Evolutionary conservation across 1,140 invertebrate genomes (phyloP).

Genomic region (Zaprionus ghesquierei): DNA sequence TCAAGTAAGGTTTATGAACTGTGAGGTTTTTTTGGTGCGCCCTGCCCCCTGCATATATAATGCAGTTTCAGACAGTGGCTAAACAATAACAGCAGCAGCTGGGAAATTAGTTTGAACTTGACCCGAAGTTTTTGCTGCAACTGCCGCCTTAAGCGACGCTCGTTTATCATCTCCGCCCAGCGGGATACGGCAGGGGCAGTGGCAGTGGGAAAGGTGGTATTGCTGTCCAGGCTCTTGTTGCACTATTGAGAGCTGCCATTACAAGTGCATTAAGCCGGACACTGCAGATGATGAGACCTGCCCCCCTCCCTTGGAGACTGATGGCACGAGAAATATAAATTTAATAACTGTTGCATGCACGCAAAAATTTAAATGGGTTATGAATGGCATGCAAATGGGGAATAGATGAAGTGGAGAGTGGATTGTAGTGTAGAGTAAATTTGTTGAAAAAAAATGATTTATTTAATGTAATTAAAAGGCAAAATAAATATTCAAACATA

Average conservation of each 20-base stretch:
- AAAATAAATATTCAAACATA: too few species aligned
- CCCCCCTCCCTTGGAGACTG: constrained; percentile 23
- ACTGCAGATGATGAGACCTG: constrained; percentile 7
- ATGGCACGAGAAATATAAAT: constrained; percentile 43
- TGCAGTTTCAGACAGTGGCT: constrained; percentile 15
- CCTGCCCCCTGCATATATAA: constrained; percentile 33
- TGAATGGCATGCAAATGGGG: constrained; percentile 12
- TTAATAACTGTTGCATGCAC: constrained; percentile 57
- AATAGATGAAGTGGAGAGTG: not conserved
- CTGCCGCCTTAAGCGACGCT: constrained; percentile 14
- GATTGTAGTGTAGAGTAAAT: not conserved
- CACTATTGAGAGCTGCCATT: constrained; percentile 31
- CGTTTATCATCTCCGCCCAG: constrained; percentile 51
- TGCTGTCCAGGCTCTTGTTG: constrained; percentile 20
- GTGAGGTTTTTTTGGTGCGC: constrained; percentile 33
- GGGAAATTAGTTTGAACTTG: constrained; percentile 71
- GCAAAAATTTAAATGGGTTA: not conserved
- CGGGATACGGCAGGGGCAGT: not conserved
- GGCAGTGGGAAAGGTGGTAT: not conserved
- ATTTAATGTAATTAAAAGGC: too few species aligned
- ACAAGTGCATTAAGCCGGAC: constrained; percentile 50
- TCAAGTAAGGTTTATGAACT: constrained; percentile 54
- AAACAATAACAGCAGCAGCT: constrained; percentile 39
- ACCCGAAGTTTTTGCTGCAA: constrained; percentile 48
- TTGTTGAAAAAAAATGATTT: not conserved